phyloP scores from a whole-genome alignment of 2,113 vertebrate species.

The Periophthalmodon schlosseri region DNA sequence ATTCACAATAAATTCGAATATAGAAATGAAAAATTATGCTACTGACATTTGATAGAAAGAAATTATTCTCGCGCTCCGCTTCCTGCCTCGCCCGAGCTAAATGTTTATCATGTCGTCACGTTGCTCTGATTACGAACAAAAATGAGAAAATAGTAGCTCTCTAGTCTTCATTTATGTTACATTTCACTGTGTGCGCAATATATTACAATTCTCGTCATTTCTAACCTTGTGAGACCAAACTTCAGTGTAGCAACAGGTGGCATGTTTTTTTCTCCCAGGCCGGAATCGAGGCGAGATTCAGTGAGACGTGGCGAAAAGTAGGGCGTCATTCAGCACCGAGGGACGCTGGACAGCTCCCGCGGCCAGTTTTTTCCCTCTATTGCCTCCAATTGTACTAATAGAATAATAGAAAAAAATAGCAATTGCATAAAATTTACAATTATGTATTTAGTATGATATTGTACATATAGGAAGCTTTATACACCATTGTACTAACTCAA shows the following conservation, averaged over 20 bases:
- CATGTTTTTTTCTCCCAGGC: conserved; percentile 52
- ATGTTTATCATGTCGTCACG: conserved; percentile 66
- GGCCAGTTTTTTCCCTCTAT: conserved; percentile 26
- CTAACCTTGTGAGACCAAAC: conserved; percentile 66
- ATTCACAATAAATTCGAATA: background rate
- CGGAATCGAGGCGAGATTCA: conserved; percentile 60
- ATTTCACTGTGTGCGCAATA: conserved; percentile 10
- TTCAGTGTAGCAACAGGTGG: conserved; percentile 83
- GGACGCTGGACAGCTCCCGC: conserved; percentile 76
- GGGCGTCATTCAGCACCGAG: conserved; percentile 80
- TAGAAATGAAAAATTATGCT: conserved; percentile 6
- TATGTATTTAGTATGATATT: background rate
- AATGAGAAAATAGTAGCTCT: conserved; percentile 13
- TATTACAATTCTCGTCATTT: conserved; percentile 30
- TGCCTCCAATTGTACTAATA: conserved; percentile 1
- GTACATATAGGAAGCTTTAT: background rate
- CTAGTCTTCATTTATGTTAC: conserved; percentile 5
- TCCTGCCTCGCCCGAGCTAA: conserved; percentile 61
- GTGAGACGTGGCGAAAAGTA: conserved; percentile 60
- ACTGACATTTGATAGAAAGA: conserved; percentile 14
- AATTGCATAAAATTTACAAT: background rate
- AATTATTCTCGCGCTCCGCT: conserved; percentile 47
- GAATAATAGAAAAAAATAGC: background rate
- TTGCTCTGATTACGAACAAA: conserved; percentile 46
- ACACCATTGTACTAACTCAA: background rate